A percentile compares a stretch with the other conserved stretches of the same genome.
Evolutionary conservation across 2,113 vertebrate species (phyloP).

Genomic region (Ophthalmolycus amberensis): DNA sequence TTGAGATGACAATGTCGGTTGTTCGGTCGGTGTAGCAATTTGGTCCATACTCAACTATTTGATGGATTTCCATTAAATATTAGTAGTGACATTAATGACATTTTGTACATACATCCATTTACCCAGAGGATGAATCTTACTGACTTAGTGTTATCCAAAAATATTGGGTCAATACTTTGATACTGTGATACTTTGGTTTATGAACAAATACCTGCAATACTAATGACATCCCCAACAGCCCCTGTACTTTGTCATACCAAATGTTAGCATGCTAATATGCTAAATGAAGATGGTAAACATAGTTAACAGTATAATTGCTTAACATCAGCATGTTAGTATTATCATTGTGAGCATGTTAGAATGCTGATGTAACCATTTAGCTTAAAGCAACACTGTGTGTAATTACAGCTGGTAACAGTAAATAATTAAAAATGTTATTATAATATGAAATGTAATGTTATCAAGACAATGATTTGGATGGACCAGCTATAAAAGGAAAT

Average conservation of each 20-base stretch:
- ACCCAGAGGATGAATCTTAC: background rate
- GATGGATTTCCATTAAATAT: background rate
- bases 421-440: background rate
- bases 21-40: background rate
- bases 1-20: background rate
- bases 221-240: background rate
- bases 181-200: background rate
- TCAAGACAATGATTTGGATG: constrained; percentile 4
- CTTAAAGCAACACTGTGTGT: background rate
- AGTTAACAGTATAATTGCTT: background rate
- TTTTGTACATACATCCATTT: no score
- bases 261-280: background rate
- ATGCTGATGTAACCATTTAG: background rate
- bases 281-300: background rate
- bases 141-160: background rate
- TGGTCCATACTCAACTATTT: background rate
- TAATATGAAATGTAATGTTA: background rate
- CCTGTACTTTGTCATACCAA: background rate
- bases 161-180: background rate
- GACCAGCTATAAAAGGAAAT: background rate
- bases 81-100: background rate
- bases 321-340: background rate
- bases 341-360: background rate
- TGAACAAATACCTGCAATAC: background rate
- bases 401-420: no score